Base-by-base conservation (phyloP, 2,113 vertebrate species). In the Hypanus sabinus region DNA sequence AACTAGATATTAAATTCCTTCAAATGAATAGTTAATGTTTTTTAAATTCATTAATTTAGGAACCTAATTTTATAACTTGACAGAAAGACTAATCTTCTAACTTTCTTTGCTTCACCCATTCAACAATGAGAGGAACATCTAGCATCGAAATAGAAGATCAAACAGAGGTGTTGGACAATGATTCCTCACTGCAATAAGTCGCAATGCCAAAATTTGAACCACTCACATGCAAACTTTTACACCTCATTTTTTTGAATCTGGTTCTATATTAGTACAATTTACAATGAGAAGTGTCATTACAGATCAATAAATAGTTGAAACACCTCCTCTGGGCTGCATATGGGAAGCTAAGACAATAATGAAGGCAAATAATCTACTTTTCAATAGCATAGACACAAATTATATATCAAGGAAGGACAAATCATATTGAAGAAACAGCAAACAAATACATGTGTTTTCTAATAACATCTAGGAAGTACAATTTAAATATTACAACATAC, bases 401-500 rank as follows among this genome's bases (percentile, higher is more conserved):
- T 81, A 83, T 0, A 81, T 27, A 1, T 36, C 0, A 46, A 94
- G n/a, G 9, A 22, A 85, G 6, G 38, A 27, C 36, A 57, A 85
- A 85, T 83, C 38, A 85, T 2, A 87, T 46, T 36, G 33, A 90
- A 90, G 65, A 46, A 46, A 65, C 60, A 90, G 90, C 11, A 62
- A 33, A 90, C 12, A 16, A 87, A 60, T 87, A 46, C 30, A 73
- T 38, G 55, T 38, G 3, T 46, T 60, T 94, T 88, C 3, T 27
- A 57, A 24, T 55, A 22, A 71, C 57, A 33, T 65, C 3, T 30
- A 46, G 24, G n/a, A 18, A 57, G 83, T 92, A 60, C 65, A 22
- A 71, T 38, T 62, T 30, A 81, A n/a, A 18, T 68, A 38, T 57
- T 90, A 57, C 2, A 71, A 94, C 94, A 95, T 95, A 99, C 99